These are phyloP conservation scores for Pseudorectes ferrugineus DNA, from an alignment of 2,113 vertebrate species.

Conservation along the genomic window DNA sequence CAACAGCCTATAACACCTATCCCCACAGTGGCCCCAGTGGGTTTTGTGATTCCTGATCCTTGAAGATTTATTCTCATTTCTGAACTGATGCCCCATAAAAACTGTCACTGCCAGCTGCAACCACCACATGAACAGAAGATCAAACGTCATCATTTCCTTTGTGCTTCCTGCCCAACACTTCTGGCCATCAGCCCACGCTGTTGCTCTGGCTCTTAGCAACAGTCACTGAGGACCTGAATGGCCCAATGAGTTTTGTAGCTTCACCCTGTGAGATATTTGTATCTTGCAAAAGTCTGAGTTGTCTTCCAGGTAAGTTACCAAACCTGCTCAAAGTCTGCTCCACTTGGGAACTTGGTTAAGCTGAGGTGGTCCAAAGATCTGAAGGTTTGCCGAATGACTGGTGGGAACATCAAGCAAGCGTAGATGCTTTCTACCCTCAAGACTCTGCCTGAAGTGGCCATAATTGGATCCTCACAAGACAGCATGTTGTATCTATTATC, in stretches of 20 bases:
- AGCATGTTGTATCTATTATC: neutral
- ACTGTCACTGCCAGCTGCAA: neutral
- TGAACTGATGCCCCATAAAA: neutral
- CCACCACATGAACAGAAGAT: neutral
- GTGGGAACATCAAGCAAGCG: neutral
- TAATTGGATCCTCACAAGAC: neutral
- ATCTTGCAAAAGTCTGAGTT: neutral
- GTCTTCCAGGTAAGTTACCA: neutral
- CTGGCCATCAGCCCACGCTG: neutral
- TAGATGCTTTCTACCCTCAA: neutral
- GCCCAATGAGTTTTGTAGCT: neutral
- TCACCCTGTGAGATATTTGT: neutral
- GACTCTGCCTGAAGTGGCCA: neutral
- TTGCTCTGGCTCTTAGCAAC: neutral
- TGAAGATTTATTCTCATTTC: neutral
- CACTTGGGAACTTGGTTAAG: fast-evolving
- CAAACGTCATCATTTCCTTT: neutral
- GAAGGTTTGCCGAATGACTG: neutral
- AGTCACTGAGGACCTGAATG: neutral
- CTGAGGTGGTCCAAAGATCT: neutral
- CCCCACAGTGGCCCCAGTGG: too few relatives aligned
- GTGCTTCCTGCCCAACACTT: neutral
- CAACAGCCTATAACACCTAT: too few relatives aligned
- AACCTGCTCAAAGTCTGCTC: neutral
- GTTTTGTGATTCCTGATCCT: neutral